Evolutionary conservation across 2,888 invertebrate species (phyloP).

Genomic region (Agrochola litura): DNA sequence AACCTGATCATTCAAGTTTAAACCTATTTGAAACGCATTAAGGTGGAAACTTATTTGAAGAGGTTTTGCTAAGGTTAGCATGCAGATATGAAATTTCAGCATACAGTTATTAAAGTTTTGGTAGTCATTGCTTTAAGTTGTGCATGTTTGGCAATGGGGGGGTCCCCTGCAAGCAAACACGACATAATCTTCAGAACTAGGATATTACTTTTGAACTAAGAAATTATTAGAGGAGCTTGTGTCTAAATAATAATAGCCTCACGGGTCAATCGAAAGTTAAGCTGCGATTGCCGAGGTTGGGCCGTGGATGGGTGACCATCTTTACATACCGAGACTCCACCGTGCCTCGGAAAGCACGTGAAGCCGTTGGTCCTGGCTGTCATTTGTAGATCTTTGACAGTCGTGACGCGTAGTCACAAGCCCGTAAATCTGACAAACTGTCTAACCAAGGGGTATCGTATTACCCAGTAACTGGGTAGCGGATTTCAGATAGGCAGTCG

Average conservation of each 20-base stretch:
- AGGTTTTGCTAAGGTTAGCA: background rate
- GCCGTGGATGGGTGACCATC: no score
- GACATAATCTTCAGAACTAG: slow-evolving; percentile 4
- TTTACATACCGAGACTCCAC: no score
- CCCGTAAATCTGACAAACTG: no score
- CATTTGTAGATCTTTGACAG: no score
- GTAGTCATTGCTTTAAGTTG: slow-evolving; percentile 47
- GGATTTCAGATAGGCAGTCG: no score
- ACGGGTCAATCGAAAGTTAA: background rate
- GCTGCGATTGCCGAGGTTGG: no score
- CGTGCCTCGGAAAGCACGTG: background rate
- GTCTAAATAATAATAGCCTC: background rate
- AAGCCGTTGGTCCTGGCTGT: no score
- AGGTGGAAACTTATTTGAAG: slow-evolving; percentile 15
- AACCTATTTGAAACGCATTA: background rate
- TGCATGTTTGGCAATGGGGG: slow-evolving; percentile 21
- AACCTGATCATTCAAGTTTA: background rate
- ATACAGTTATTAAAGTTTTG: slow-evolving; percentile 59
- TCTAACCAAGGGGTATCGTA: no score
- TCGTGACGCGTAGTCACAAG: no score
- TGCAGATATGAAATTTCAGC: slow-evolving; percentile 46
- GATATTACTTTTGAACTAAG: slow-evolving; percentile 25
- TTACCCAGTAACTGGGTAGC: no score
- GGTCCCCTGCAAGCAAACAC: slow-evolving; percentile 19
- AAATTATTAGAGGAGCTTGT: background rate